phyloP scores from a whole-genome alignment of 2,888 invertebrate species.

The Brachyptera risi region DNA sequence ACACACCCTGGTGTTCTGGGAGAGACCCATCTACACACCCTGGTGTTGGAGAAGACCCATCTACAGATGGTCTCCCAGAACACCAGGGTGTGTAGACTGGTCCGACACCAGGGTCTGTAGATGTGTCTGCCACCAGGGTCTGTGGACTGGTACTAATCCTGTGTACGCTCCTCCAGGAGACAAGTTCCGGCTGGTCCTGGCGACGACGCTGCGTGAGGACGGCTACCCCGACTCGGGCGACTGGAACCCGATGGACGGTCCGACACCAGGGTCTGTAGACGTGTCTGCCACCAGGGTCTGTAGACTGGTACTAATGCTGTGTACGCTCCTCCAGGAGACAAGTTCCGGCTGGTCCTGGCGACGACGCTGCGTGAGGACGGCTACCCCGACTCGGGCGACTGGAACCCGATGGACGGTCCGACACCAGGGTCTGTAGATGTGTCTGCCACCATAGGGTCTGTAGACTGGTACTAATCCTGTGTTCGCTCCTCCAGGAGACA shows the following conservation, averaged over 20 bases:
- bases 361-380: conserved; percentile 96
- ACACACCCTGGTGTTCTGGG: too few species aligned
- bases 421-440: neutral
- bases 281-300: neutral
- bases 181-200: conserved; percentile 86
- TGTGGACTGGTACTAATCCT: too few species aligned
- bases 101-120: conserved; percentile 61
- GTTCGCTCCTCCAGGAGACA: conserved; percentile 48
- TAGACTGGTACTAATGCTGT: neutral
- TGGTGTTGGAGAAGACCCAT: conserved; percentile 91
- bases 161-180: conserved; percentile 45
- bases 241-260: conserved; percentile 85
- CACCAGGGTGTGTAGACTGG: conserved; percentile 90
- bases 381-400: conserved; percentile 92
- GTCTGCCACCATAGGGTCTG: too few species aligned
- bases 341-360: conserved; percentile 88
- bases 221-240: conserved; percentile 95
- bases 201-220: conserved; percentile 93
- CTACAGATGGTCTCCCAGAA: conserved; percentile 96
- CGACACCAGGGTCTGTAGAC: conserved; percentile 50
- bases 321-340: conserved; percentile 48
- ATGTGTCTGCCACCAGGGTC: neutral
- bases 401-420: conserved; percentile 63
- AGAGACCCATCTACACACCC: too few species aligned
- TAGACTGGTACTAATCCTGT: too few species aligned